Conservation (phyloP, 37 sponge, comb jelly and placozoan genomes). For the Eunapius fragilis region DNA sequence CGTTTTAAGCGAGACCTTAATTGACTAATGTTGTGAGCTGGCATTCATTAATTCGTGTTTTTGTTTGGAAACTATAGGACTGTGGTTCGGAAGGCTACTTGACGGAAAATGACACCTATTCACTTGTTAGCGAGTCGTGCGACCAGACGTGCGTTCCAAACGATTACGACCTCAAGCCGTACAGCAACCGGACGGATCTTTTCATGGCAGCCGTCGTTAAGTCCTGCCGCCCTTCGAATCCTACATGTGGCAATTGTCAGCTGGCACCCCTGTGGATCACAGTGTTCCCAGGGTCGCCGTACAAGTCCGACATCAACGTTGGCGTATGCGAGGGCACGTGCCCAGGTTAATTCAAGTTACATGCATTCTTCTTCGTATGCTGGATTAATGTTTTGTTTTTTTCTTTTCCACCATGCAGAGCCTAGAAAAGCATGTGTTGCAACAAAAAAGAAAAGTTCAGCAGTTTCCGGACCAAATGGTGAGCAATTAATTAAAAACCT, state of each 20-base stretch:
- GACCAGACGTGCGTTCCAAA: conserved; percentile 15
- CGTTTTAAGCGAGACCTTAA: too few species aligned
- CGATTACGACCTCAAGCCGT: neutral
- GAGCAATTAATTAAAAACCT: neutral
- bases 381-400: neutral
- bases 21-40: too few species aligned
- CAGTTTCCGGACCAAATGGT: conserved; percentile 60
- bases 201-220: conserved; percentile 1
- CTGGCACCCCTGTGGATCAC: conserved; percentile 3
- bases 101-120: neutral
- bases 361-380: neutral
- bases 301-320: conserved; percentile 44
- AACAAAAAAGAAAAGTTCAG: neutral
- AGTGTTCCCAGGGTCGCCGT: conserved; percentile 40
- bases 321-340: conserved; percentile 45
- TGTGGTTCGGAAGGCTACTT: neutral
- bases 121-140: too few species aligned
- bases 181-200: conserved; percentile 28
- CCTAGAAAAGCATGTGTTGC: conserved; percentile 7
- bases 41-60: too few species aligned
- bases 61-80: neutral
- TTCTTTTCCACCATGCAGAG: neutral
- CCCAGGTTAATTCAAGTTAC: neutral
- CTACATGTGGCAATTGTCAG: conserved; percentile 26
- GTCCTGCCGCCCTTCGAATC: conserved; percentile 25